Evolutionary conservation across 1,140 invertebrate genomes (phyloP).

Genomic region (Chrysoperla carnea): DNA sequence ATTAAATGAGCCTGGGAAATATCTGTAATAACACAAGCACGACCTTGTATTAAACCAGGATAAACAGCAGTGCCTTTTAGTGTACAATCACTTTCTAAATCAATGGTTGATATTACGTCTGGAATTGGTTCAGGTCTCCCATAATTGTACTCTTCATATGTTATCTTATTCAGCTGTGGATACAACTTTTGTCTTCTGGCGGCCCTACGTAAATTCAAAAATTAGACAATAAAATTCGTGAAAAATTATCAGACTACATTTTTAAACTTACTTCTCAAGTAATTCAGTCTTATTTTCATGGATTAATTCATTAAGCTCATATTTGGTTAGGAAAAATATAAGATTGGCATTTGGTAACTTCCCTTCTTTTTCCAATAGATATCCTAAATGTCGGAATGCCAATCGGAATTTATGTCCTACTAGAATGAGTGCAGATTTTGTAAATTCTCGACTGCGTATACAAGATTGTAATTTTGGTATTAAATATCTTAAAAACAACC

Average conservation of each 20-base stretch:
- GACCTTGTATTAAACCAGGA: slow-evolving; percentile 40
- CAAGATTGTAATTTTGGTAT: slow-evolving; percentile 36
- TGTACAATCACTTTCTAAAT: slow-evolving; percentile 13
- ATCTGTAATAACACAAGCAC: slow-evolving; percentile 47
- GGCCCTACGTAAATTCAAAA: slow-evolving; percentile 31
- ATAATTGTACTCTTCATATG: slow-evolving; percentile 41
- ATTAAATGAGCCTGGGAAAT: slow-evolving; percentile 21
- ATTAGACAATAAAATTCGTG: neutral
- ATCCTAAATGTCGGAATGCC: slow-evolving; percentile 35
- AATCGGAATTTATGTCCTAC: slow-evolving; percentile 38
- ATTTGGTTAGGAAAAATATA: slow-evolving; percentile 47
- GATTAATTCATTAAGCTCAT: slow-evolving; percentile 43
- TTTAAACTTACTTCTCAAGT: slow-evolving; percentile 38
- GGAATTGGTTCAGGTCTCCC: slow-evolving; percentile 34
- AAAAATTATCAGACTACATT: neutral
- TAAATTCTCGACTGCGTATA: slow-evolving; percentile 42
- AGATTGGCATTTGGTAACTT: slow-evolving; percentile 43
- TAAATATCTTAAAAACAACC: slow-evolving; percentile 28
- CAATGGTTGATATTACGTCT: slow-evolving; percentile 5
- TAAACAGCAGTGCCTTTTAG: slow-evolving; percentile 52
- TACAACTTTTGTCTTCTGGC: slow-evolving; percentile 36
- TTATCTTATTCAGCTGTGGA: slow-evolving; percentile 31
- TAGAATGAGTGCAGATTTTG: slow-evolving; percentile 42
- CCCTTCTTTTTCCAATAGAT: slow-evolving; percentile 37
- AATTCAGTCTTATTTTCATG: slow-evolving; percentile 30